These are phyloP conservation scores for Eleutherodactylus coqui DNA, from an alignment of 2,797 vertebrate genomes.

Conservation along the genomic window DNA sequence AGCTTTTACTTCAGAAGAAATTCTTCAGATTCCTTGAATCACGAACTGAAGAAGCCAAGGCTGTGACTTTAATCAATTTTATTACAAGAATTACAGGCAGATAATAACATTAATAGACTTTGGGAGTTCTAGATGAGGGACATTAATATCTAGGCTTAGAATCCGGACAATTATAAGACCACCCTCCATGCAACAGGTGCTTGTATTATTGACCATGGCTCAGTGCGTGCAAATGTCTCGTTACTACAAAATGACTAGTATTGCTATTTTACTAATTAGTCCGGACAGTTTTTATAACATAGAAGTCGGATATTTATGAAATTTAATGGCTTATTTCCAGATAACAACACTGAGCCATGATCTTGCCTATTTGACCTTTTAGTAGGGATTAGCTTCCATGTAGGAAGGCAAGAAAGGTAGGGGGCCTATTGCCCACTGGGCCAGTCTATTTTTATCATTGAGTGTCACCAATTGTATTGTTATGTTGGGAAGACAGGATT, in stretches of 20 bases:
- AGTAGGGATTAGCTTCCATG: not conserved
- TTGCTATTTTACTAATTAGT: not conserved
- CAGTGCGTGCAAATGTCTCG: not conserved
- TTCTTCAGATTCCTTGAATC: slow-evolving; percentile 57
- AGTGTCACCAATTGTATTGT: not conserved
- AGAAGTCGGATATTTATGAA: not conserved
- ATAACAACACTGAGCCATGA: not conserved
- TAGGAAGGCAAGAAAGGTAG: not conserved
- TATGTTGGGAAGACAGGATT: not conserved
- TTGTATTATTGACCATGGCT: not conserved
- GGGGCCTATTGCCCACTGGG: not conserved
- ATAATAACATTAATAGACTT: slow-evolving; percentile 71
- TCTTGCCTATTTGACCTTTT: not conserved
- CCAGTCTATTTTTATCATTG: not conserved
- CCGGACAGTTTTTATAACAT: not conserved
- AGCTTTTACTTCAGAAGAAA: slow-evolving; percentile 43
- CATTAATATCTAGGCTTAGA: slow-evolving; percentile 25
- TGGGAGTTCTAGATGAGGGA: slow-evolving; percentile 71
- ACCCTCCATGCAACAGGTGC: slow-evolving; percentile 29
- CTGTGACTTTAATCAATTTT: slow-evolving; percentile 41
- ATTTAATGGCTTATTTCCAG: not conserved
- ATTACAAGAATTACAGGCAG: slow-evolving; percentile 67
- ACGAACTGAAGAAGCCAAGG: slow-evolving; percentile 37
- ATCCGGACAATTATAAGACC: slow-evolving; percentile 11
- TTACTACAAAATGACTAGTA: not conserved